Evolutionary conservation across 2,888 invertebrate species (phyloP), one percentile per base, ranked within the genome.

Genomic region (Dinocampus coccinellae): DNA sequence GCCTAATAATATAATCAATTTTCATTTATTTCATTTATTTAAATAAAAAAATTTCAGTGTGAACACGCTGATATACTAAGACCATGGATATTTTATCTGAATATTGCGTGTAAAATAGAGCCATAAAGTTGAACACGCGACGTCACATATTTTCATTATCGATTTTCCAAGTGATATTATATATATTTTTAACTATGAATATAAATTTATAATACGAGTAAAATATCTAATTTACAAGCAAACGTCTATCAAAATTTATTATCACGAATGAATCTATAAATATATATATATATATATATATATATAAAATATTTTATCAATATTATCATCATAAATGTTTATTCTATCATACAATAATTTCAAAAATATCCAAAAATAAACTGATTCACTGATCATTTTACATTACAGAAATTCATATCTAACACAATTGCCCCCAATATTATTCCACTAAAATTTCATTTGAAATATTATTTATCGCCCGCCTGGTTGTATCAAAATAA

Each of bases 61-160:
- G 39, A 22, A 58, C 57, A 64, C 58, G 63, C 39, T 39, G 9
- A 20, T 47, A 47, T 47, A 16, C 16, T 6, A 20, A 7, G 29
- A 24, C 64, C 70, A 70, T 70, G 70, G 58, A 70, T 70, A 70
- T 70, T 64, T 70, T 70, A 70, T 34, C 47, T 6, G 7, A 42
- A 57, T 47, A 20, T 64, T 70, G 70, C 70, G 64, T 70, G 70
- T 64, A 42, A 36, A 70, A 22, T 70, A 36, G 34, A 20, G 42
- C 13, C 55, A 16, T 58, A 16, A 39, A 29, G 29, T 55, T 64
- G 34, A 70, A 64, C 70, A 70, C 70, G 64, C 70, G 22, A 64
- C 22, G 47, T 55, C 29, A 42, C 53, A 69, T 70, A 64, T 47
- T 64, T 64, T 70, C 58, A 47, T 47, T 63, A 70, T 70, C 57